Evolutionary conservation across 2,888 invertebrate genomes (phyloP).

Genomic region (Papilio gigon): DNA sequence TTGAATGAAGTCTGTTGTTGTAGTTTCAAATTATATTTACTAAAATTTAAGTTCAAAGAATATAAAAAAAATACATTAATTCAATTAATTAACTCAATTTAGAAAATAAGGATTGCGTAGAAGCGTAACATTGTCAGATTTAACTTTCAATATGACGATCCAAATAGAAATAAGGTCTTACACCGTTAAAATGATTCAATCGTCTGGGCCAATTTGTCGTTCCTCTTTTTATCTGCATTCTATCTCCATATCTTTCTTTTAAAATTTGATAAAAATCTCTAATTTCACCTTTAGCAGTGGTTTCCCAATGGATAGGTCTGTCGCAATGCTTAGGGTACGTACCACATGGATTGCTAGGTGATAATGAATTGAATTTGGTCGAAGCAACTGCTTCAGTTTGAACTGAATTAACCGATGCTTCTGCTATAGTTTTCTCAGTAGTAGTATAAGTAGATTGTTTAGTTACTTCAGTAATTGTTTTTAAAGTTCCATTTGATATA

Average conservation of each 20-base stretch:
- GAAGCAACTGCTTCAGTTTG: constrained; percentile 29
- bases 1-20: no score
- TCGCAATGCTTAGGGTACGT: constrained; percentile 57
- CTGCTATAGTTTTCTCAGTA: not conserved
- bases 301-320: constrained; percentile 69
- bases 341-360: constrained; percentile 36
- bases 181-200: constrained; percentile 34
- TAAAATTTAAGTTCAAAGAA: no score
- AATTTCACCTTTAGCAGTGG: constrained; percentile 64
- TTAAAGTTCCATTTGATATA: not conserved
- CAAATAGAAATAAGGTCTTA: constrained; percentile 49
- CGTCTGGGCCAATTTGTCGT: constrained; percentile 59
- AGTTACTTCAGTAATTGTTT: not conserved
- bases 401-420: not conserved
- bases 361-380: constrained; percentile 14
- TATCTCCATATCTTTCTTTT: constrained; percentile 58
- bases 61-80: no score
- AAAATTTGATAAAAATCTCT: constrained; percentile 70
- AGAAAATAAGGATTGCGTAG: no score
- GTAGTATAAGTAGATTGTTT: not conserved
- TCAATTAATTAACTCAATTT: no score
- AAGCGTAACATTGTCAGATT: not conserved
- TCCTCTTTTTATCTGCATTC: constrained; percentile 55
- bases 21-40: no score
- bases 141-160: constrained; percentile 52